Percentiles rank a stretch among this genome's conserved stretches.
Evolutionary conservation across 2,113 vertebrate species (phyloP).

Genomic region (Hippocampus guttulatus): DNA sequence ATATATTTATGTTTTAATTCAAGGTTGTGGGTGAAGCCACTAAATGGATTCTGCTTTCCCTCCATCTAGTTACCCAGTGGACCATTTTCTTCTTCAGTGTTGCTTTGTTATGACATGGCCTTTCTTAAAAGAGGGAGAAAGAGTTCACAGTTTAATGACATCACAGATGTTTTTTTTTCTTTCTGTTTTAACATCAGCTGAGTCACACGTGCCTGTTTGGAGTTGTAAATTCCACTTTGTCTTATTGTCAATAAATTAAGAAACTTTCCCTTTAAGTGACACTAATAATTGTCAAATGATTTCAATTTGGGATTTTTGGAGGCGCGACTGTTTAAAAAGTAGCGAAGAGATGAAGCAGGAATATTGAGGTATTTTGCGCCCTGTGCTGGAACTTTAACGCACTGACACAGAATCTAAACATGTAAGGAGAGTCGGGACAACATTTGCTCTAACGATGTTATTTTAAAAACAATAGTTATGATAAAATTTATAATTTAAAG

Average conservation of each 20-base stretch:
- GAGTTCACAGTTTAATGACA: not conserved
- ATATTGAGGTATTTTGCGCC: not conserved
- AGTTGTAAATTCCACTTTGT: slow-evolving; percentile 61
- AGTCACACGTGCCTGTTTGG: slow-evolving; percentile 50
- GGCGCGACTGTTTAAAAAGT: not conserved
- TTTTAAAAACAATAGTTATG: too few species aligned
- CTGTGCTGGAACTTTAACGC: not conserved
- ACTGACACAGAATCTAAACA: not conserved
- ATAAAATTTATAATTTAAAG: too few species aligned
- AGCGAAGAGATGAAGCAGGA: not conserved
- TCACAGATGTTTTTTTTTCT: slow-evolving; percentile 10
- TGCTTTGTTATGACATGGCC: not conserved
- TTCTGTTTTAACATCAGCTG: slow-evolving; percentile 6
- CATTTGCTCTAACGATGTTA: too few species aligned
- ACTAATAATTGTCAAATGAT: not conserved
- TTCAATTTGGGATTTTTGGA: not conserved
- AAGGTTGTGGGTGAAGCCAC: not conserved
- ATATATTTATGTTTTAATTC: slow-evolving; percentile 36
- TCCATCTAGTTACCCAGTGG: not conserved
- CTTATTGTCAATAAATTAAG: slow-evolving; percentile 72
- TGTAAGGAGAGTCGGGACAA: too few species aligned
- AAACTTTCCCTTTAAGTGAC: slow-evolving; percentile 16
- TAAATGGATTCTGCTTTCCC: not conserved
- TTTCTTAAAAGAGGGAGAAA: slow-evolving; percentile 7
- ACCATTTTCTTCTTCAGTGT: slow-evolving; percentile 23